Percentiles rank a stretch among this genome's conserved stretches.
These are phyloP conservation scores for Argynnis bischoffii DNA, from an alignment of 2,888 invertebrate genomes.

Conservation along the genomic window DNA sequence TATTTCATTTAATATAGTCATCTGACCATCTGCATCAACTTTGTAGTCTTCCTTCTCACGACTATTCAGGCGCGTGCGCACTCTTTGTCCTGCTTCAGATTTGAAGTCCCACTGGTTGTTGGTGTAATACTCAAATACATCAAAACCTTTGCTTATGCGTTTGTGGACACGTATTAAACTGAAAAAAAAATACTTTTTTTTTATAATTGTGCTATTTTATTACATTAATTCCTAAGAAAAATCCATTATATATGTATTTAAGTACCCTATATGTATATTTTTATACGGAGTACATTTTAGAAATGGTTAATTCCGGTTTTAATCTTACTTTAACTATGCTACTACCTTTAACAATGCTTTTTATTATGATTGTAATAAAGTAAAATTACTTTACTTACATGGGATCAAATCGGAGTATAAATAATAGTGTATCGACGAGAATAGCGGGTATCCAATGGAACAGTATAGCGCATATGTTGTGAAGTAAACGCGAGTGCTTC, in stretches of 20 bases:
- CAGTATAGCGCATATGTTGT: slow-evolving; percentile 91
- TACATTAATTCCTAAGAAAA: no score
- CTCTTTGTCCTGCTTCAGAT: slow-evolving; percentile 83
- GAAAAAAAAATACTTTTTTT: slow-evolving; percentile 39
- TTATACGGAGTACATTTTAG: no score
- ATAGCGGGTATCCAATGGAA: slow-evolving; percentile 96
- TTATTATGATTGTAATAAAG: not conserved
- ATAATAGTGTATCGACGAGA: slow-evolving; percentile 89
- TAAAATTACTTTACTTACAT: slow-evolving; percentile 83
- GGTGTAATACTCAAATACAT: slow-evolving; percentile 95
- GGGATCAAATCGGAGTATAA: slow-evolving; percentile 92
- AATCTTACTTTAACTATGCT: no score
- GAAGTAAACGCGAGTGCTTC: slow-evolving; percentile 88
- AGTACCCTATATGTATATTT: no score
- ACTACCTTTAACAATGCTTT: no score
- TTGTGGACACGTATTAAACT: slow-evolving; percentile 92
- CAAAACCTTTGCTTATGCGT: slow-evolving; percentile 91
- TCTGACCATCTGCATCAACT: slow-evolving; percentile 84
- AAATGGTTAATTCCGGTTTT: no score
- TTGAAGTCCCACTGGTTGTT: slow-evolving; percentile 95
- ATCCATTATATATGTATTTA: no score
- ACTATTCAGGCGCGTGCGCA: slow-evolving; percentile 84
- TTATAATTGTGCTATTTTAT: no score
- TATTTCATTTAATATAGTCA: no score
- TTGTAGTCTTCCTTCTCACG: slow-evolving; percentile 85